Evolutionary conservation across 2,888 invertebrate species (phyloP), one percentile per base, ranked within the genome.

Genomic region (Exocentrus adspersus): DNA sequence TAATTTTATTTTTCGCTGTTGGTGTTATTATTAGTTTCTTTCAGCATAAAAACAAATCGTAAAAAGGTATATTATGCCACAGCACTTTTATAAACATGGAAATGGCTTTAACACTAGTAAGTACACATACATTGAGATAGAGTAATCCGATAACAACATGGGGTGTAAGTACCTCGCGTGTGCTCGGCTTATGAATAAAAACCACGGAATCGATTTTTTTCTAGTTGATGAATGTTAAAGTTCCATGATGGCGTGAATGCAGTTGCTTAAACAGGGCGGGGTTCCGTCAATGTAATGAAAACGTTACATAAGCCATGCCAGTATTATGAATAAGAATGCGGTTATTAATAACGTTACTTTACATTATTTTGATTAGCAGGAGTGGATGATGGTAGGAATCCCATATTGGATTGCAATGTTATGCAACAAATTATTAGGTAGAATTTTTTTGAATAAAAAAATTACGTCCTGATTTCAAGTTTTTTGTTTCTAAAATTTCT

Each of bases 131-230:
- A n/a, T 37, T 12, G 59, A 67, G 67, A 69, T 69, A 67, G 64
- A 64, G 58, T 54, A 48, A 60, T 63, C 61, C 60, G 63, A 68
- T 61, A 65, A 52, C 48, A 51, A 30, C 54, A n/a, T n/a, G 62
- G 68, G 66, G 58, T 68, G 68, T 68, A 70, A 68, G 66, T 66
- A 68, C 65, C 28, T 65, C 70, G 70, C 66, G 70, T 66, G 37
- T 0, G n/a, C 37, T 37, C n/a, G 10, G n/a, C 1, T 19, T 43
- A 54, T 54, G 43, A 43, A 54, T 28, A 54, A 54, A 54, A 54
- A 20, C 32, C 30, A 20, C 30, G 20, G 32, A 32, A 17, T 42
- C 46, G 12, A 30, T 20, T 21, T 54, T 32, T 46, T 28, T 45
- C 32, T 14, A 20, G 45, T 32, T 57, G 57, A 57, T 57, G 46